A percentile compares a stretch with the other conserved stretches of the same genome.
Evolutionary conservation across 1,140 invertebrate species (phyloP).

Genomic region (Grapholita molesta): DNA sequence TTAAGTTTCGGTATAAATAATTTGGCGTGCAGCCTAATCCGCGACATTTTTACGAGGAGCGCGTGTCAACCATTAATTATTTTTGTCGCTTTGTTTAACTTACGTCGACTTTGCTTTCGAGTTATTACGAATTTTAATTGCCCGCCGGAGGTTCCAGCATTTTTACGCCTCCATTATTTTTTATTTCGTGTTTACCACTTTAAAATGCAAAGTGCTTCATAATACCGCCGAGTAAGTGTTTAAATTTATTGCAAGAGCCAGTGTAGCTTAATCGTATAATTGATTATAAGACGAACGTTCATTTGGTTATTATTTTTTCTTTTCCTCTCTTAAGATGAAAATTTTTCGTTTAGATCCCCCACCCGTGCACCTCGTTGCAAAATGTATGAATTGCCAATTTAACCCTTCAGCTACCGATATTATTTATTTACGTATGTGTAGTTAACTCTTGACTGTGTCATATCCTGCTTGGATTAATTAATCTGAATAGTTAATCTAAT

Average conservation of each 20-base stretch:
- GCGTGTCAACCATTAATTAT: conserved; percentile 68
- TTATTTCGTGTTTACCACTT: conserved; percentile 23
- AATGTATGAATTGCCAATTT: background rate
- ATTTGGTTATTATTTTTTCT: background rate
- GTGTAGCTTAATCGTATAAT: background rate
- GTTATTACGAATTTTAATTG: conserved; percentile 71
- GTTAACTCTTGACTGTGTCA: conserved; percentile 9
- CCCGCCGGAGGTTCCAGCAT: conserved; percentile 33
- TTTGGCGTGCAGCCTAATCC: conserved; percentile 41
- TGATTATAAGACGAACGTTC: background rate
- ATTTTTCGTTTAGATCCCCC: background rate
- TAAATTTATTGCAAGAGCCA: conserved; percentile 4
- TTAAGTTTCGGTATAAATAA: conserved; percentile 42
- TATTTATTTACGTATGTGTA: conserved; percentile 4
- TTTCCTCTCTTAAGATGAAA: background rate
- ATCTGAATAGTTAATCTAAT: conserved; percentile 16
- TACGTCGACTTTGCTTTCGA: conserved; percentile 61
- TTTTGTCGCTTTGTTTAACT: conserved; percentile 70
- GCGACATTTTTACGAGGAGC: conserved; percentile 45
- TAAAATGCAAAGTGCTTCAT: conserved; percentile 15
- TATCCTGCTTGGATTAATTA: conserved; percentile 12
- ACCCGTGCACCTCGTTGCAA: background rate
- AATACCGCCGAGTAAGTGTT: conserved; percentile 13
- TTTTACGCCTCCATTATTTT: conserved; percentile 35
- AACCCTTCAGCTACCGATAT: background rate